Evolutionary conservation across 2,113 vertebrate species (phyloP).

Genomic region (Steatornis caripensis): DNA sequence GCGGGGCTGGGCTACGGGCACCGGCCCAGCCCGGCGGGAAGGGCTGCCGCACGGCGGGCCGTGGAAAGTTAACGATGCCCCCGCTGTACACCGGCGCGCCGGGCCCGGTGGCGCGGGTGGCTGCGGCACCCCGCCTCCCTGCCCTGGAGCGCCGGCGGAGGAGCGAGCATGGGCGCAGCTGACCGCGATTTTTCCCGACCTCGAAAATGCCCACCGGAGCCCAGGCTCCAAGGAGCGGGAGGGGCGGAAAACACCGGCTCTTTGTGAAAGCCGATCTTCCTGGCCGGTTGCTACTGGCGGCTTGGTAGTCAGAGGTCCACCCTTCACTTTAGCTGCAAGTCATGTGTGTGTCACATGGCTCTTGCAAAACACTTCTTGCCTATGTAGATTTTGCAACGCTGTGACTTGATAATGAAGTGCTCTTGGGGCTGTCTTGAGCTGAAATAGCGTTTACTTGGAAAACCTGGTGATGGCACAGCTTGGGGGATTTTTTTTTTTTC

Average conservation of each 20-base stretch:
- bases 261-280: background rate
- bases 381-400: conserved; percentile 73
- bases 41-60: background rate
- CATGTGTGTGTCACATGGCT: conserved; percentile 93
- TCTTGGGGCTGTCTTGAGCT: background rate
- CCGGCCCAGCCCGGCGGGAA: background rate
- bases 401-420: conserved; percentile 45
- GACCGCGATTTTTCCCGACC: background rate
- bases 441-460: background rate
- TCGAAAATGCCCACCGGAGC: background rate
- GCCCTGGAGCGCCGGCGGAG: background rate
- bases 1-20: conserved; percentile 17
- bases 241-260: background rate
- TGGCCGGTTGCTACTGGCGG: background rate
- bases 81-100: background rate
- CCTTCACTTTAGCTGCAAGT: conserved; percentile 73
- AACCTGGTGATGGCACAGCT: background rate
- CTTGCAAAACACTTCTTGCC: conserved; percentile 79
- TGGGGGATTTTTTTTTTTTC: background rate
- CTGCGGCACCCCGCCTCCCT: background rate
- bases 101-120: background rate
- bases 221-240: background rate
- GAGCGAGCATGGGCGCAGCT: background rate
- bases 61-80: conserved; percentile 30
- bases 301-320: conserved; percentile 37